Evolutionary conservation across 2,797 vertebrate species (phyloP), one percentile per base, ranked within the genome.

Genomic region (Poeciliopsis paucimaculata): DNA sequence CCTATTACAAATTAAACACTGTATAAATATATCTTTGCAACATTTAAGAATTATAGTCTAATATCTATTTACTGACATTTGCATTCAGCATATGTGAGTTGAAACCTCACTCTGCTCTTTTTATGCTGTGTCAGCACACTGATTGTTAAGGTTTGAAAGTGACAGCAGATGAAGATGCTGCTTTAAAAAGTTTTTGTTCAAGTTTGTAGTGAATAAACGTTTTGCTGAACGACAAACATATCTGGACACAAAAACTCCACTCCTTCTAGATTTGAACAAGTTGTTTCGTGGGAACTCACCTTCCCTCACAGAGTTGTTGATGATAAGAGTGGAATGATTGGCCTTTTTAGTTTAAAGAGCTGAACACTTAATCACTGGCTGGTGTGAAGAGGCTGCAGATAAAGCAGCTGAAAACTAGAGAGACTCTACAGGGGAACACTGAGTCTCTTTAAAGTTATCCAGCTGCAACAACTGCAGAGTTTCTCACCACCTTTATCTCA

Each of bases 351-450:
- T 89, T 84, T 87, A 84, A 90, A 89, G 75, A 91, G 87, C 90
- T 84, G 83, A 82, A 82, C 92, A 87, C 90, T 93, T 91, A 94
- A 94, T 95, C 92, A 92, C 84, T 15, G 34, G 41, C 23, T 66
- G 80, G 79, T 92, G 90, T 88, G 88, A 89, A 80, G 83, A 82
- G 60, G 82, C 57, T 36, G 86, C 77, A 91, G 93, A 94, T 93
- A 94, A 91, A 62, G 80, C 86, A 77, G 87, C 86, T 81, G n/a
- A 28, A 80, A 51, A 68, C 83, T 82, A 78, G 62, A 8, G 0
- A 66, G 82, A 77, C 81, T 86, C 60, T 68, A 77, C 70, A 75
- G 55, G 77, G 82, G 70, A 80, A 60, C 55, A 39, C 66, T 82
- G 84, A 83, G 77, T 51, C 66, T 82, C 73, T 77, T 82, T 81